phyloP scores from a whole-genome alignment of 2,888 invertebrate genomes.

The Adineta ricciae region DNA sequence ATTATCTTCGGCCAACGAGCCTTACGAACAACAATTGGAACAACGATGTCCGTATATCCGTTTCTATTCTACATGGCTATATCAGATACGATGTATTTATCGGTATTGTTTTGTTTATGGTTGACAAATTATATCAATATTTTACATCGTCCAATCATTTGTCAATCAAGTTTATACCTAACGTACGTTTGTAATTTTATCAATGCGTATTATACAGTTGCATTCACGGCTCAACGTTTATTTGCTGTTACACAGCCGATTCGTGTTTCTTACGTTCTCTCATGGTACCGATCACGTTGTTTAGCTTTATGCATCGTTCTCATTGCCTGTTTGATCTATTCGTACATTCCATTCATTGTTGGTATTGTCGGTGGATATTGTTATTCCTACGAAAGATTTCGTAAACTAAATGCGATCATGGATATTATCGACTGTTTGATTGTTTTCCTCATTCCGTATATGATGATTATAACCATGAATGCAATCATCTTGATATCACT shows the following conservation, averaged over 20 bases:
- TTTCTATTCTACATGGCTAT: conserved; percentile 14
- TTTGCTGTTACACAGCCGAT: conserved; percentile 16
- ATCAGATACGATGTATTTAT: conserved; percentile 2
- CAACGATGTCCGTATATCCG: neutral
- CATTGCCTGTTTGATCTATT: neutral
- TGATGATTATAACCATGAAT: neutral
- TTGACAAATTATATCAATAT: neutral
- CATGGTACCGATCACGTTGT: conserved; percentile 4
- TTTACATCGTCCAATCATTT: neutral
- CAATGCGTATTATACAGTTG: neutral
- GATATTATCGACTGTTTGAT: neutral
- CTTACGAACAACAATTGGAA: neutral
- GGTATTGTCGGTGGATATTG: neutral
- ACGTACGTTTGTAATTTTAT: conserved; percentile 19
- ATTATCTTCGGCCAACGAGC: neutral
- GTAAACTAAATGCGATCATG: neutral
- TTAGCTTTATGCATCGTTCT: neutral
- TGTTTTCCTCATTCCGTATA: neutral
- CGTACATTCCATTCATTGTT: neutral
- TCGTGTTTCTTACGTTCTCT: neutral
- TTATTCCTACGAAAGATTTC: neutral
- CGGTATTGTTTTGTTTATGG: neutral
- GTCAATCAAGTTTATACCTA: neutral
- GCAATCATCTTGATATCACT: neutral
- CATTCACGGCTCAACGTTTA: conserved; percentile 19